Evolutionary conservation across 1,140 invertebrate species (phyloP).

Genomic region (Hyles euphorbiae): DNA sequence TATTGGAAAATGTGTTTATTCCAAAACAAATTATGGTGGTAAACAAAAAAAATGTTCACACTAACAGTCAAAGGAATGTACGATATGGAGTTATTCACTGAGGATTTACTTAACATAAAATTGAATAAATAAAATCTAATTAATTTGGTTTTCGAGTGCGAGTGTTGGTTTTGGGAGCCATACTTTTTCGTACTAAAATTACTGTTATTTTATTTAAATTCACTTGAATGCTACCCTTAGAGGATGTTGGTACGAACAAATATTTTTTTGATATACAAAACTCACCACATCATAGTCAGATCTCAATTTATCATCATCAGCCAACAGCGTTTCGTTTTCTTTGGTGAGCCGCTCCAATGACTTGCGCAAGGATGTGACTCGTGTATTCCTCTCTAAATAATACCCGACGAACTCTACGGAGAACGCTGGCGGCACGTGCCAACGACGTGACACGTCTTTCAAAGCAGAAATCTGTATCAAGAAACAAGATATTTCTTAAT

Average conservation of each 20-base stretch:
- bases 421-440: constrained; percentile 94
- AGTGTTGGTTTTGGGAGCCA: no score
- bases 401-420: constrained; percentile 96
- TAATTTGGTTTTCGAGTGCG: no score
- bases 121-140: no score
- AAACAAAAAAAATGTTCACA: no score
- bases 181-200: no score
- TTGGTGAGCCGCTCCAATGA: constrained; percentile 85
- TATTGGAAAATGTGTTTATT: no score
- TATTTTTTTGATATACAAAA: not conserved
- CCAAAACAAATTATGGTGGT: no score
- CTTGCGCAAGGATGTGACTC: constrained; percentile 86
- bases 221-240: no score
- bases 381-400: constrained; percentile 89
- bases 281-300: constrained; percentile 85
- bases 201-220: no score
- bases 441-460: constrained; percentile 92
- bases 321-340: constrained; percentile 83
- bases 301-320: constrained; percentile 83
- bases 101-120: no score
- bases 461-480: constrained; percentile 79
- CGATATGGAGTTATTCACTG: no score
- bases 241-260: not conserved
- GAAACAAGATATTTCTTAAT: not conserved
- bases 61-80: no score